phyloP scores from a whole-genome alignment of 2,113 vertebrate genomes.

The Collichthys lucidus region DNA sequence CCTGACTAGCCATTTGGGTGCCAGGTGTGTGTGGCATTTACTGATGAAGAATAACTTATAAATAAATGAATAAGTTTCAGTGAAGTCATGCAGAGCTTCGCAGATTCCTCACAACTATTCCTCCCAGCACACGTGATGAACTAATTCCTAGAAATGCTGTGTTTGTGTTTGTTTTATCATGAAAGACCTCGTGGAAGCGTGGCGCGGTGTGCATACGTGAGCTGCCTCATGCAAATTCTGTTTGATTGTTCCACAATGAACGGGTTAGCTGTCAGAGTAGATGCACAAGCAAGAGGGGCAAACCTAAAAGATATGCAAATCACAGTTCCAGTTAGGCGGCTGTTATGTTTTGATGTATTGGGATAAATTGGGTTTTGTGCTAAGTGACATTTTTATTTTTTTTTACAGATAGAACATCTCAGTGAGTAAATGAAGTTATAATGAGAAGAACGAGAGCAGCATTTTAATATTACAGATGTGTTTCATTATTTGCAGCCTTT shows the following conservation, averaged over 20 bases:
- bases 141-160: neutral
- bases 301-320: slow-evolving; percentile 61
- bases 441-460: slow-evolving; percentile 14
- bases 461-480: slow-evolving; percentile 14
- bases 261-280: slow-evolving; percentile 42
- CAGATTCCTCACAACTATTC: neutral
- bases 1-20: neutral
- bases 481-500: neutral
- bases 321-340: slow-evolving; percentile 15
- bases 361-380: slow-evolving; percentile 18
- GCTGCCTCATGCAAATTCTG: slow-evolving; percentile 49
- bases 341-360: slow-evolving; percentile 42
- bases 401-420: neutral
- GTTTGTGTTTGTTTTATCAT: slow-evolving; percentile 14
- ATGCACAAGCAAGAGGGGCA: slow-evolving; percentile 26
- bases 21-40: neutral
- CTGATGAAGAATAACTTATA: neutral
- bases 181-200: slow-evolving; percentile 12
- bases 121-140: neutral
- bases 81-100: neutral
- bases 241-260: slow-evolving; percentile 49
- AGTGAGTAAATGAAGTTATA: slow-evolving; percentile 5
- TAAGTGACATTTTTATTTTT: neutral
- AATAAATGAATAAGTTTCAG: neutral
- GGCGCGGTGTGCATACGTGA: neutral